Conservation (phyloP, 1,140 invertebrate species). For the Drosophila saltans region DNA sequence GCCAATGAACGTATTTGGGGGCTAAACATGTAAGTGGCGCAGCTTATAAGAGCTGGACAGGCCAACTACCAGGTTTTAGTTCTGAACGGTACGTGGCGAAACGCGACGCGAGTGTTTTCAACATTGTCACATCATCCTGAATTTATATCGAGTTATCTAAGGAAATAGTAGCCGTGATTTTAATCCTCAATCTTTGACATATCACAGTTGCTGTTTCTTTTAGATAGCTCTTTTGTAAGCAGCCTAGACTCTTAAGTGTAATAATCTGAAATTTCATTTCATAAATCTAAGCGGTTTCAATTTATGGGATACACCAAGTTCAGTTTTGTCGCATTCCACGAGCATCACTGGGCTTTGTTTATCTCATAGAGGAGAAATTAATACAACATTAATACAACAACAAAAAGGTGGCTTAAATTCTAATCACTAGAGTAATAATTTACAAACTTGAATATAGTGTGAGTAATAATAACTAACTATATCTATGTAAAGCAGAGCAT, state of each 20-base stretch:
- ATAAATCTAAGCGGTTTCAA: constrained; percentile 53
- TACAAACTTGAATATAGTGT: too few species aligned
- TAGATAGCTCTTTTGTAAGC: constrained; percentile 83
- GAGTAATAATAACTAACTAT: too few species aligned
- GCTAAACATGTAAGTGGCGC: neutral
- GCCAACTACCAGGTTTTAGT: constrained; percentile 68
- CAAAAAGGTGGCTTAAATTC: too few species aligned
- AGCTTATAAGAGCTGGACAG: constrained; percentile 69
- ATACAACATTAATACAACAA: constrained; percentile 12
- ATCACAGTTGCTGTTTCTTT: constrained; percentile 84
- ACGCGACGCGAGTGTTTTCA: neutral
- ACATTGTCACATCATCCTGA: constrained; percentile 8
- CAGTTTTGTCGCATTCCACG: constrained; percentile 83
- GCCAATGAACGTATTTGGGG: constrained; percentile 61
- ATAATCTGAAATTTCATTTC: neutral
- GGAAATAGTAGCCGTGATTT: constrained; percentile 84
- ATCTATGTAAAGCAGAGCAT: too few species aligned
- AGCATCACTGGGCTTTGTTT: constrained; percentile 87
- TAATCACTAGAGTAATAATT: too few species aligned
- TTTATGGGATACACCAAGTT: constrained; percentile 84
- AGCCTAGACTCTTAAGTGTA: constrained; percentile 41
- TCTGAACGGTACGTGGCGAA: constrained; percentile 43
- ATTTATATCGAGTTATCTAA: constrained; percentile 83
- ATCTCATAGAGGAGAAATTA: constrained; percentile 84
- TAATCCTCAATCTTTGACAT: constrained; percentile 57